Percentiles rank a stretch among this genome's conserved stretches.
These are phyloP conservation scores for Chrysotoxum bicinctum DNA, from an alignment of 2,888 invertebrate species.

Conservation along the genomic window DNA sequence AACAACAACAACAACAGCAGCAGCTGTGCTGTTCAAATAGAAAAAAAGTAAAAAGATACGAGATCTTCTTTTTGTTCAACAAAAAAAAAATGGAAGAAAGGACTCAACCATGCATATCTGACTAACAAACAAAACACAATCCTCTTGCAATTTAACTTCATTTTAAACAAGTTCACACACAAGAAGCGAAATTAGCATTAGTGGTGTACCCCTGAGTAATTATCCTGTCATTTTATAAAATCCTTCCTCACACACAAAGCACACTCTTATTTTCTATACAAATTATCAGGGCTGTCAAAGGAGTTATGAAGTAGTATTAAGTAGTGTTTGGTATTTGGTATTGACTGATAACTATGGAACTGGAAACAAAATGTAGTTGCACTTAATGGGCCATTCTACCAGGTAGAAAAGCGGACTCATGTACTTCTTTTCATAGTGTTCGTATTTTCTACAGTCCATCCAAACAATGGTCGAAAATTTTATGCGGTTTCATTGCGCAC, in stretches of 20 bases:
- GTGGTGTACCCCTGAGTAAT: constrained; percentile 70
- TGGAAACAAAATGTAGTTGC: no score
- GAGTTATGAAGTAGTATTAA: not conserved
- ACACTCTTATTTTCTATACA: not conserved
- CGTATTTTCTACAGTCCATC: no score
- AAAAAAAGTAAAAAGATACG: not conserved
- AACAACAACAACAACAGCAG: constrained; percentile 31
- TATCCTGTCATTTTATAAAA: constrained; percentile 67
- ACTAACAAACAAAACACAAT: constrained; percentile 32
- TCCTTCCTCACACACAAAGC: constrained; percentile 38
- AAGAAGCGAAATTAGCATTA: constrained; percentile 65
- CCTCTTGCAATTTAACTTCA: constrained; percentile 56
- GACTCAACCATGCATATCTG: constrained; percentile 36
- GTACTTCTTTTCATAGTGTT: no score
- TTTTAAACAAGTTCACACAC: constrained; percentile 63
- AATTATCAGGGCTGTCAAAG: not conserved
- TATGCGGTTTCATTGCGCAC: no score
- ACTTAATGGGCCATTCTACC: no score
- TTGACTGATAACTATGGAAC: not conserved
- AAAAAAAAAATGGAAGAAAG: not conserved
- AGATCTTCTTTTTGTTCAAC: not conserved
- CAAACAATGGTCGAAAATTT: no score
- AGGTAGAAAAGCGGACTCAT: no score
- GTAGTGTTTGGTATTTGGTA: not conserved
- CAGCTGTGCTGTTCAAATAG: constrained; percentile 36